Evolutionary conservation across 1,140 invertebrate species (phyloP), one percentile per base, ranked within the genome.

Genomic region (Sinella curviseta): DNA sequence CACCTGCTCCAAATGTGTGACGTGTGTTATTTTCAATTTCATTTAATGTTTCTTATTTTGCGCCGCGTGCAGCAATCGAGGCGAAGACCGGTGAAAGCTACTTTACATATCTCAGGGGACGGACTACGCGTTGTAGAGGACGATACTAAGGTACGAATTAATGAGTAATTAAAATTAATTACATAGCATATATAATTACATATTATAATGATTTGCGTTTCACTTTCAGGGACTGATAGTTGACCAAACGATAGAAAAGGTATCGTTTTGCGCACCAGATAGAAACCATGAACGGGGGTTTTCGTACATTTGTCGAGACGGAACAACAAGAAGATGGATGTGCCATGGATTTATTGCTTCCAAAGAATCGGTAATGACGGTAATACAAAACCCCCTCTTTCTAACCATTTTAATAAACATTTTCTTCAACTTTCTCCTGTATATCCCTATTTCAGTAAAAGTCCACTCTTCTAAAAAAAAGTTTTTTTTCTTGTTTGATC

Each of bases 201-300:
- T 20, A 76, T 57, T 26, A 31, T 17, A 81, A 65, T 12, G 24
- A 35, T n/a, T 12, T 39, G 36, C 28, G 75, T 57, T 30, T 33
- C 33, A n/a, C 74, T 80, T 85, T 20, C 84, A 91, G 89, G 97
- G 97, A 33, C 90, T 99, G 70, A 97, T 99, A 82, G 97, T 99
- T 20, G 98, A 99, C 89, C 98, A 99, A 88, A 99, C 98, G 1
- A 99, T 99, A 80, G 98, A 99, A 86, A 99, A 99, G 88, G 98
- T 99, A 0, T 99, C 97, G 1, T 99, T 99, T 88, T 99, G 98
- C 89, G 97, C 98, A 12, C 98, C 98, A 0, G 98, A 99, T 88
- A 91, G 97, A 78, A 98, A 99, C 87, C 95, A 99, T 85, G 97
- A 99, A 84, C 94, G 96, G 83, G 98, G 98, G 16, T 99, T 99